Conservation (phyloP, 2,113 vertebrate species). For the Gasterosteus aculeatus region DNA sequence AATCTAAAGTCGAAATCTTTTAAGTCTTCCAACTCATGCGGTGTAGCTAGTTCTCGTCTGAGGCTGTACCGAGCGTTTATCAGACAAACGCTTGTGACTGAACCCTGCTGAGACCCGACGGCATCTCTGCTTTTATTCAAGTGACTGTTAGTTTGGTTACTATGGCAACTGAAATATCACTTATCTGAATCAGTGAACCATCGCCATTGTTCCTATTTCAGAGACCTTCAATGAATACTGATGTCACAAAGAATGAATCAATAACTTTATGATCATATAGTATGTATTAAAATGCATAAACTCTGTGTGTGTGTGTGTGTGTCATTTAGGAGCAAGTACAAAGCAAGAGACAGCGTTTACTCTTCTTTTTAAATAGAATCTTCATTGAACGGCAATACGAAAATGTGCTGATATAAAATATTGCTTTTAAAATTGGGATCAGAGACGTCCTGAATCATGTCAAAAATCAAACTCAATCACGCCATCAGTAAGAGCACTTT, state of each 20-base stretch:
- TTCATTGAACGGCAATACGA: conserved; percentile 10
- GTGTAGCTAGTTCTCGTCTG: conserved; percentile 17
- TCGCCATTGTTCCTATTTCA: not conserved
- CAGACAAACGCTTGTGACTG: conserved; percentile 2
- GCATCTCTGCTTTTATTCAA: not conserved
- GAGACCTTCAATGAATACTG: conserved; percentile 20
- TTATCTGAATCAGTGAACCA: not conserved
- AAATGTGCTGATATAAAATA: conserved; percentile 17
- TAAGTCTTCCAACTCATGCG: conserved; percentile 45
- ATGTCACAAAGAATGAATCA: conserved; percentile 53
- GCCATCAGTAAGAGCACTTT: conserved; percentile 53
- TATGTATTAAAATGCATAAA: conserved; percentile 67
- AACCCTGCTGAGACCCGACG: conserved; percentile 11
- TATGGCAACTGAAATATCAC: conserved; percentile 18
- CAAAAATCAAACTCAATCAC: not conserved
- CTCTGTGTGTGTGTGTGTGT: conserved; percentile 17
- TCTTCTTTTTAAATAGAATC: not conserved
- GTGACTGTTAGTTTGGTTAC: not conserved
- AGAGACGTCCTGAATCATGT: not conserved
- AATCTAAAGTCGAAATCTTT: conserved; percentile 9
- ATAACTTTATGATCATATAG: conserved; percentile 44
- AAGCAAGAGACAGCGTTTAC: not conserved
- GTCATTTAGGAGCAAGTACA: conserved; percentile 6
- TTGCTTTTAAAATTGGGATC: conserved; percentile 6
- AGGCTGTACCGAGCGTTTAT: too few species aligned